Percentiles rank a stretch among this genome's conserved stretches.
phyloP scores from a whole-genome alignment of 2,888 invertebrate genomes.

The Incurvaria masculella region DNA sequence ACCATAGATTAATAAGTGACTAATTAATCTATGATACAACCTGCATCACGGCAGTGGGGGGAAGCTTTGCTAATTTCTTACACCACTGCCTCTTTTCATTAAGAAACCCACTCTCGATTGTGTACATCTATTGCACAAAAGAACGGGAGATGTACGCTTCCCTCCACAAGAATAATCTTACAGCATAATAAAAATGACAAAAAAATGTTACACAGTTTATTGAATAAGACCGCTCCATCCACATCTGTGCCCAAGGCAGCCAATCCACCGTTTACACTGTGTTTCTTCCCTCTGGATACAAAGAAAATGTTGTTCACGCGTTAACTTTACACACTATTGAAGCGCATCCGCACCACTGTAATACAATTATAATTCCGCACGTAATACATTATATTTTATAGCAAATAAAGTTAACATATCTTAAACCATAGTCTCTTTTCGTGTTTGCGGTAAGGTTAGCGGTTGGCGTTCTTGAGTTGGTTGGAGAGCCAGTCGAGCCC shows the following conservation, averaged over 20 bases:
- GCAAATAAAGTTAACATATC: slow-evolving; percentile 58
- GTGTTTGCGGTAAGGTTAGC: slow-evolving; percentile 59
- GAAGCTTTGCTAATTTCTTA: no score
- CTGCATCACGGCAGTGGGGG: no score
- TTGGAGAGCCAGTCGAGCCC: slow-evolving; percentile 99
- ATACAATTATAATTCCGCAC: slow-evolving; percentile 52
- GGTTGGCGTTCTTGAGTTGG: slow-evolving; percentile 98
- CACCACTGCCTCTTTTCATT: no score
- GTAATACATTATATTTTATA: slow-evolving; percentile 54
- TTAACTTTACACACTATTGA: slow-evolving; percentile 46
- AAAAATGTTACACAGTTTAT: not conserved
- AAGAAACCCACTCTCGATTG: no score
- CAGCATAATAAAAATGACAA: not conserved
- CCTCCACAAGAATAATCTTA: no score
- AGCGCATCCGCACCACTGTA: slow-evolving; percentile 19
- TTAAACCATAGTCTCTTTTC: slow-evolving; percentile 57
- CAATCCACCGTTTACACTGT: not conserved
- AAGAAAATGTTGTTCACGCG: slow-evolving; percentile 38
- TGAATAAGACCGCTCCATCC: not conserved
- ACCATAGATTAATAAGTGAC: no score
- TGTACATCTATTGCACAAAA: no score
- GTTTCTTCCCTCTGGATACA: slow-evolving; percentile 18
- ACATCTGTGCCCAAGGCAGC: not conserved
- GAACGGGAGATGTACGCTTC: no score
- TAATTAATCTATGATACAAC: no score